Evolutionary conservation across 2,888 invertebrate species (phyloP).

Genomic region (Nowickia ferox): DNA sequence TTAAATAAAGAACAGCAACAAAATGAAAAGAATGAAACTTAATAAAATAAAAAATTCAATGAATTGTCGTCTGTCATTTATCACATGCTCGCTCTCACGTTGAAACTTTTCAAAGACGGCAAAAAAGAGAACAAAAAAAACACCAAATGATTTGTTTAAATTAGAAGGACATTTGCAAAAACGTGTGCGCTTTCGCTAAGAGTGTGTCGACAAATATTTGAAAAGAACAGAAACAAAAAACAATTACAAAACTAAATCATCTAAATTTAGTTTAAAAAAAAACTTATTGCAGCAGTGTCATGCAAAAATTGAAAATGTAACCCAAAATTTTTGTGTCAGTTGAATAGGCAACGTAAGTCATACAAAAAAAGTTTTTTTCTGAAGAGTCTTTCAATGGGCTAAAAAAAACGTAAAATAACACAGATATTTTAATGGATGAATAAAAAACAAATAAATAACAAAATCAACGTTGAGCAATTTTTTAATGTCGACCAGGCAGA

Average conservation of each 20-base stretch:
- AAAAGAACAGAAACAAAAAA: constrained; percentile 10
- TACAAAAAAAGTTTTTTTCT: constrained; percentile 44
- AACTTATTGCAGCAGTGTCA: background rate
- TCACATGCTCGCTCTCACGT: constrained; percentile 57
- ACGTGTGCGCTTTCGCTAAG: constrained; percentile 62
- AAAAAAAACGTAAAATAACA: constrained; percentile 29
- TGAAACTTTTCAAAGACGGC: constrained; percentile 6
- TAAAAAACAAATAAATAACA: background rate
- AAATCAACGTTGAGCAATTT: constrained; percentile 31
- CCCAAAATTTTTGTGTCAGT: constrained; percentile 34
- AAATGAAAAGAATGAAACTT: background rate
- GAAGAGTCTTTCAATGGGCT: background rate
- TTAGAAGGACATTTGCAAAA: constrained; percentile 67
- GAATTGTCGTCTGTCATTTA: constrained; percentile 62
- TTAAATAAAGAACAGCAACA: constrained; percentile 21
- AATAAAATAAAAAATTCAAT: constrained; percentile 53
- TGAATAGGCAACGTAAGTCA: constrained; percentile 45
- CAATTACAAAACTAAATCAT: constrained; percentile 1
- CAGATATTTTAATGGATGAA: constrained; percentile 44
- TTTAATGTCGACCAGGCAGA: constrained; percentile 17
- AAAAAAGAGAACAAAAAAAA: background rate
- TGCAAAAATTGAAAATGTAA: constrained; percentile 12
- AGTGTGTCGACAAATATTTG: constrained; percentile 34
- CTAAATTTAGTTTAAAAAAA: constrained; percentile 39
- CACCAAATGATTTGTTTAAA: constrained; percentile 33